phyloP scores from a whole-genome alignment of 2,113 vertebrate species.

The Platichthys flesus region DNA sequence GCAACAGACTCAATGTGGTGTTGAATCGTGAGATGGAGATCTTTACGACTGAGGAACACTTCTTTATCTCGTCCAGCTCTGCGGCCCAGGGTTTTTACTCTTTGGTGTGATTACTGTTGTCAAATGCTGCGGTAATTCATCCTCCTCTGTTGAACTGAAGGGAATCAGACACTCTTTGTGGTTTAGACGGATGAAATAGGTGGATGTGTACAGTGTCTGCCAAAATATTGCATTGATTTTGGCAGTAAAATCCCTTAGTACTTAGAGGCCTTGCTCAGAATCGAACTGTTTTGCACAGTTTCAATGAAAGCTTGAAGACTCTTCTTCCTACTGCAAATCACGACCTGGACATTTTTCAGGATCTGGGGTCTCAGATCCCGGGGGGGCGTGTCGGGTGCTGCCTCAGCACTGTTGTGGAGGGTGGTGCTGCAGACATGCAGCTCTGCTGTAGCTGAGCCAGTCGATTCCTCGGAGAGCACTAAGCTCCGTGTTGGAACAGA shows the following conservation, averaged over 20 bases:
- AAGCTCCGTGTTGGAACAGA: slow-evolving; percentile 45
- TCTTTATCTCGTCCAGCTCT: neutral
- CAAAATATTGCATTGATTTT: no score
- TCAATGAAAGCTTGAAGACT: neutral
- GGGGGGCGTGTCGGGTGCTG: slow-evolving; percentile 15
- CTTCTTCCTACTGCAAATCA: neutral
- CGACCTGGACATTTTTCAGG: neutral
- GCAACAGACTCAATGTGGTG: neutral
- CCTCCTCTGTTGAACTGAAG: no score
- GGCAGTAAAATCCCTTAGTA: no score
- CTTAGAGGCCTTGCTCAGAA: no score
- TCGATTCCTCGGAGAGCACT: slow-evolving; percentile 50
- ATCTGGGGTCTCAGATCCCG: slow-evolving; percentile 9
- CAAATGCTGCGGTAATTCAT: no score
- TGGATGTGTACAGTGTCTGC: no score
- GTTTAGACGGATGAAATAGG: no score
- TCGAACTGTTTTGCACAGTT: neutral
- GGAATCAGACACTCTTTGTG: no score
- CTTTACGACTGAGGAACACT: slow-evolving; percentile 25
- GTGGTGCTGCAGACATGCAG: slow-evolving; percentile 30
- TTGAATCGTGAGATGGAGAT: slow-evolving; percentile 24
- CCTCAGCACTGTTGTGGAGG: slow-evolving; percentile 20
- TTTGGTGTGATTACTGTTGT: neutral
- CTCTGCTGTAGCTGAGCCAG: slow-evolving; percentile 49
- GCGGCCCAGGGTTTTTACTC: neutral